Evolutionary conservation across 2,797 vertebrate genomes (phyloP), one percentile per base, ranked within the genome.

Genomic region (Clarias laeviceps): DNA sequence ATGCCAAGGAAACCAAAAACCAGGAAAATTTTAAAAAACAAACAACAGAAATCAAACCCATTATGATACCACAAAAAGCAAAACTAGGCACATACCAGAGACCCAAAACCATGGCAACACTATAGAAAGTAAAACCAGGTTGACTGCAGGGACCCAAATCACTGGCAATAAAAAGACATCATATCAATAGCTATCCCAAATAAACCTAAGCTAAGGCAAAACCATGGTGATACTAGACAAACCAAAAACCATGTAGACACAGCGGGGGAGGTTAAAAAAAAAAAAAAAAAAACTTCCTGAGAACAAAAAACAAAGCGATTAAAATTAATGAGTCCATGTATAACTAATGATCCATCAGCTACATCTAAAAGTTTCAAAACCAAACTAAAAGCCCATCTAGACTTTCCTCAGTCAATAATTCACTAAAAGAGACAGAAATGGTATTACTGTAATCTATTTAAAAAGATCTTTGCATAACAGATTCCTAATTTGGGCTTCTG

Each of bases 361-460:
- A 2, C 24, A 14, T 45, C 3, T 24, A 37, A 61, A 79, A 22
- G 14, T 18, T 22, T 37, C 24, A 50, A 79, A 79, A 40, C 9
- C 9, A 5, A 37, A 59, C 6, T 32, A 5, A 59, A 74, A 20
- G 3, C 54, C 54, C 59, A 29, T 17, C n/a, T 14, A 24, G 12
- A 22, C 2, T 32, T 81, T 24, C 8, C 9, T 18, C 12, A 64
- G 9, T 32, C 27, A 40, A 81, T 2, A 32, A n/a, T 24, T 56
- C 22, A 18, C 37, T 66, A 34, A 66, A 80, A 65, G 77, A 65
- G n/a, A 27, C n/a, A 65, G n/a, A 65, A 80, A 66, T 20, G n/a
- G 34, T 78, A 27, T 65, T 20, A 11, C 37, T 32, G 64, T 24
- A 32, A 14, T 32, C 14, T 82, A 56, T 68, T 68, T 56, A 22